A percentile compares a stretch with the other conserved stretches of the same genome.
These are phyloP conservation scores for Oreonectes daqikongensis DNA, from an alignment of 2,797 vertebrate species.

Conservation along the genomic window DNA sequence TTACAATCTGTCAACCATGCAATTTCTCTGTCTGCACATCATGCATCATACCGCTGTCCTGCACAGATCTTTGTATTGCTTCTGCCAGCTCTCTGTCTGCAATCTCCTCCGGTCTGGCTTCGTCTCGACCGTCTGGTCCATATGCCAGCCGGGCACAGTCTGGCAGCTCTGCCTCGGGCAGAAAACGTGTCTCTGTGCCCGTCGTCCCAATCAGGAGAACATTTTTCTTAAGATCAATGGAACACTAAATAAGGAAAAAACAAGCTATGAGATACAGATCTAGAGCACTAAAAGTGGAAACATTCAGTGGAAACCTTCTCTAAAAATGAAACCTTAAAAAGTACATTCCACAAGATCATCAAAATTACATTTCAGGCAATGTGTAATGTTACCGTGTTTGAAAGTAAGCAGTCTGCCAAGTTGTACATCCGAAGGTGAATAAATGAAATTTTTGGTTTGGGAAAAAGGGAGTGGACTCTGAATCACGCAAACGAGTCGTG, in stretches of 20 bases:
- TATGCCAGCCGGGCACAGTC: constrained; percentile 94
- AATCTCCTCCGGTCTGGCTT: constrained; percentile 87
- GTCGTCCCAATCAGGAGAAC: constrained; percentile 94
- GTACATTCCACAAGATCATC: too few species aligned
- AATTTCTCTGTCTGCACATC: background rate
- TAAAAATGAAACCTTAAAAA: too few species aligned
- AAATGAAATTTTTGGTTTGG: too few species aligned
- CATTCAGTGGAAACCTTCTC: too few species aligned
- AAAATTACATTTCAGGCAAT: too few species aligned
- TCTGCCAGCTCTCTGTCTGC: constrained; percentile 95
- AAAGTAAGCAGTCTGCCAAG: too few species aligned
- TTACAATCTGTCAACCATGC: background rate
- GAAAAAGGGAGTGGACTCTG: too few species aligned
- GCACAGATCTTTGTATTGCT: constrained; percentile 92
- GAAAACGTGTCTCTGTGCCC: constrained; percentile 92
- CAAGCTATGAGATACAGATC: background rate
- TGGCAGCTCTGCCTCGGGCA: constrained; percentile 92
- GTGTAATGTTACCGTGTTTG: too few species aligned
- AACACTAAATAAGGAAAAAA: constrained; percentile 78
- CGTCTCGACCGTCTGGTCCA: constrained; percentile 85
- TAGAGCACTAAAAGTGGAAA: too few species aligned
- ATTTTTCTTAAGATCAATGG: constrained; percentile 96
- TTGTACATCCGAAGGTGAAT: too few species aligned
- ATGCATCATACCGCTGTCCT: constrained; percentile 88
- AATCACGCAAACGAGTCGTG: too few species aligned